A percentile compares a stretch with the other conserved stretches of the same genome.
These are phyloP conservation scores for Ceyx cyanopectus DNA, from an alignment of 2,113 vertebrate species.

Conservation along the genomic window DNA sequence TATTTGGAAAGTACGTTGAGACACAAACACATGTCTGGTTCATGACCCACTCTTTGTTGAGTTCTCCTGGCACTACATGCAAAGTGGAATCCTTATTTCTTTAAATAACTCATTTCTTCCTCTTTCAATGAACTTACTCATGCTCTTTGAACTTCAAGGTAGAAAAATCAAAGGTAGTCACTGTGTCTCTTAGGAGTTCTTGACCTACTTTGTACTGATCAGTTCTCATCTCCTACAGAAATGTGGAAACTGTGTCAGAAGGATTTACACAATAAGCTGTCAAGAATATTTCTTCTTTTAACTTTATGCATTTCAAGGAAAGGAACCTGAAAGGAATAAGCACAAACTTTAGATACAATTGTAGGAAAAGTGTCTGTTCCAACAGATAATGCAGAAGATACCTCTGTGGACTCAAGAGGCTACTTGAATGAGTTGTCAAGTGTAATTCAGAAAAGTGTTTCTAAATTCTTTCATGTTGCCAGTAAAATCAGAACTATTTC, in stretches of 20 bases:
- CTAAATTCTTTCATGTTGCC: slow-evolving; percentile 14
- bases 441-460: neutral
- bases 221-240: slow-evolving; percentile 61
- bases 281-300: slow-evolving; percentile 54
- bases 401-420: neutral
- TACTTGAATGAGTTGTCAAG: slow-evolving; percentile 1
- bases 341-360: slow-evolving; percentile 21
- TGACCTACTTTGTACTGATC: slow-evolving; percentile 77
- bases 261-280: slow-evolving; percentile 54
- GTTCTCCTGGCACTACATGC: neutral
- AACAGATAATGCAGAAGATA: slow-evolving; percentile 6
- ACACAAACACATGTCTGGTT: accelerated
- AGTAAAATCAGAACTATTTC: neutral
- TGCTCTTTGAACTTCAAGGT: slow-evolving; percentile 81
- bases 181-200: slow-evolving; percentile 74
- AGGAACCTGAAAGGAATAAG: slow-evolving; percentile 12
- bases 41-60: neutral
- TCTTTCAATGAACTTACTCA: slow-evolving; percentile 72
- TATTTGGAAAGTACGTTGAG: neutral
- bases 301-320: slow-evolving; percentile 47
- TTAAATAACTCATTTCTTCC: slow-evolving; percentile 65
- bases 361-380: slow-evolving; percentile 1
- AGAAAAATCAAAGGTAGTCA: slow-evolving; percentile 78
- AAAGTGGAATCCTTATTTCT: slow-evolving; percentile 43
- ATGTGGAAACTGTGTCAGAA: slow-evolving; percentile 51